Evolutionary conservation across 1,140 invertebrate species (phyloP), one percentile per base, ranked within the genome.

Genomic region (Steinernema khuongi): DNA sequence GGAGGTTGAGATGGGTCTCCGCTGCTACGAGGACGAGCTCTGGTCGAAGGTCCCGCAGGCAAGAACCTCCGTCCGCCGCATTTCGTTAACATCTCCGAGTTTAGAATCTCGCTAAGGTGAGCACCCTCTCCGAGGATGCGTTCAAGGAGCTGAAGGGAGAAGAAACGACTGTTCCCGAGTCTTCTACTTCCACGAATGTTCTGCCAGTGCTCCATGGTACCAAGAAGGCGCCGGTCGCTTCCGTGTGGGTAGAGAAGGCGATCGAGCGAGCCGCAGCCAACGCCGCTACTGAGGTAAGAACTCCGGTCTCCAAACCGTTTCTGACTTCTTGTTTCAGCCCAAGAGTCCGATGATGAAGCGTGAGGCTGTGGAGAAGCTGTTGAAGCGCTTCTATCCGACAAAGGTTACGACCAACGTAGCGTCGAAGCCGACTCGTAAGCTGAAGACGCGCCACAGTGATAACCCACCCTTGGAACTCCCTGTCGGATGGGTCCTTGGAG

Each of bases 401-500:
- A 73, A 74, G 1, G 88, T 89, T 70, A 14, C 50, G 14, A 85
- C 88, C 4, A 86, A 83, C 33, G 79, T 85, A 11, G 85, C 86
- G 83, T 83, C 92, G 88, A 77, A 88, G 84, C 86, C 89, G 22
- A 88, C 86, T 73, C 88, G 93, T 18, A 96, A 96, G 87, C 89
- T 92, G 72, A 96, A 96, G 88, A 95, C 93, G 1, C 88, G 92
- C 32, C 93, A 96, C 85, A 94, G 92, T 76, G 91, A 90, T 79
- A 94, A 96, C 88, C 93, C 94, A n/a, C 93, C 93, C 0, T 89
- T 94, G 44, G 96, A 97, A 85, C 91, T 93, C 83, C 94, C 97
- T 84, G 93, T 99, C 41, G 96, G 96, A 28, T 99, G 96, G 96
- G 91, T 98, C 75, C 91, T 96, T 89, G 94, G 95, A 86, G 89